Conservation (phyloP, 2,797 vertebrate species). For the Pteronotus mesoamericanus region DNA sequence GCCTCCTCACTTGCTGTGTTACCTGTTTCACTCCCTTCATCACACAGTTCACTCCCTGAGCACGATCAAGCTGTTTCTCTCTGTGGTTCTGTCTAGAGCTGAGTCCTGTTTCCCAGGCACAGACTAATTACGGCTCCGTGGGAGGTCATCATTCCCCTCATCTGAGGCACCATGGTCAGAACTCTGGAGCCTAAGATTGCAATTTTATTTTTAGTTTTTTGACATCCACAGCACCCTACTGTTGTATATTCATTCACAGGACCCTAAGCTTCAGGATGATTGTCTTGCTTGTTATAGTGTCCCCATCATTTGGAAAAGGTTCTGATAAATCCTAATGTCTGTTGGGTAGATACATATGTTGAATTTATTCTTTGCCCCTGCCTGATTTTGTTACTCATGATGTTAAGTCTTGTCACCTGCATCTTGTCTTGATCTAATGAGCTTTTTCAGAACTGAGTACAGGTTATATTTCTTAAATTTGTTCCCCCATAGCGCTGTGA, state of each 20-base stretch:
- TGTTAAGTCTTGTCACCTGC: background rate
- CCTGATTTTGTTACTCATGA: background rate
- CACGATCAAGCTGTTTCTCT: background rate
- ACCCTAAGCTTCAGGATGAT: background rate
- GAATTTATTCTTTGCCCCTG: background rate
- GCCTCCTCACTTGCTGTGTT: background rate
- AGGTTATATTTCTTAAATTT: constrained; percentile 3
- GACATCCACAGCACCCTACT: background rate
- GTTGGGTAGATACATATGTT: background rate
- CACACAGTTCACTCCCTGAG: background rate
- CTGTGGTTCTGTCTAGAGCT: background rate
- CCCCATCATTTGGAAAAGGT: background rate
- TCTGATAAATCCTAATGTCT: background rate
- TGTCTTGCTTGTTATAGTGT: background rate
- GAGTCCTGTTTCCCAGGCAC: background rate
- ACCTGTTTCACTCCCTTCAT: background rate
- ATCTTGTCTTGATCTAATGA: constrained; percentile 4
- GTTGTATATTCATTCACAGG: background rate
- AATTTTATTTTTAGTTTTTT: background rate
- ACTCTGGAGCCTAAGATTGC: background rate
- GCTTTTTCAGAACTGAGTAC: background rate
- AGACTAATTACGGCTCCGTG: background rate
- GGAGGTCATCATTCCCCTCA: background rate
- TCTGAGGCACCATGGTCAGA: background rate
- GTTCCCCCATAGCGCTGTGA: background rate